These are phyloP conservation scores for Apodemia duryi DNA, from an alignment of 2,888 invertebrate species.

Conservation along the genomic window DNA sequence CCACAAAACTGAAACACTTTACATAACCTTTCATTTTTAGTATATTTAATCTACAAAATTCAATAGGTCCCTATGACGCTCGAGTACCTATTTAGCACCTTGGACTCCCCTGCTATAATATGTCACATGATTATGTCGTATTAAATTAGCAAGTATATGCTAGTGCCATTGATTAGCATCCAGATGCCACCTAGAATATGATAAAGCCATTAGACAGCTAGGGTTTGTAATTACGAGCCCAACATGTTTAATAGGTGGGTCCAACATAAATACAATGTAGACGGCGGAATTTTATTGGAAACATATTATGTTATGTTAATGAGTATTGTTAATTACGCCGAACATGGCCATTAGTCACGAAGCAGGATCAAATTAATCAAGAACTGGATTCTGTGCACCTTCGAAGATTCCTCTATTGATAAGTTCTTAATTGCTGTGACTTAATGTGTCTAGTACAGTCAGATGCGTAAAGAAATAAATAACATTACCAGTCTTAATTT, in stretches of 20 bases:
- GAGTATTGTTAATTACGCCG: conserved; percentile 40
- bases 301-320: conserved; percentile 40
- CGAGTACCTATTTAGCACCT: too few species aligned
- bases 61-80: too few species aligned
- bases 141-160: too few species aligned
- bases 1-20: too few species aligned
- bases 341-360: conserved; percentile 38
- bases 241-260: conserved; percentile 18
- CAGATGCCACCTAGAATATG: neutral
- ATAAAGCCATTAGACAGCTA: conserved; percentile 2
- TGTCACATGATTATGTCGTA: too few species aligned
- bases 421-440: conserved; percentile 21
- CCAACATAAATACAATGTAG: conserved; percentile 23
- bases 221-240: neutral
- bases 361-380: conserved; percentile 37
- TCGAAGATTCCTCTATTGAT: conserved; percentile 28
- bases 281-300: conserved; percentile 33
- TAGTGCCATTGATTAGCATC: neutral
- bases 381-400: conserved; percentile 30
- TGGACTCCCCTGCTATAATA: too few species aligned
- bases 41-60: too few species aligned
- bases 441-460: conserved; percentile 18
- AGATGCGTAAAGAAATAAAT: neutral
- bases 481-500: too few species aligned
- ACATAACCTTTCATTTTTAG: too few species aligned